A percentile compares a stretch with the other conserved stretches of the same genome.
These are phyloP conservation scores for Oophaga sylvatica DNA, from an alignment of 2,797 vertebrate species.

Conservation along the genomic window DNA sequence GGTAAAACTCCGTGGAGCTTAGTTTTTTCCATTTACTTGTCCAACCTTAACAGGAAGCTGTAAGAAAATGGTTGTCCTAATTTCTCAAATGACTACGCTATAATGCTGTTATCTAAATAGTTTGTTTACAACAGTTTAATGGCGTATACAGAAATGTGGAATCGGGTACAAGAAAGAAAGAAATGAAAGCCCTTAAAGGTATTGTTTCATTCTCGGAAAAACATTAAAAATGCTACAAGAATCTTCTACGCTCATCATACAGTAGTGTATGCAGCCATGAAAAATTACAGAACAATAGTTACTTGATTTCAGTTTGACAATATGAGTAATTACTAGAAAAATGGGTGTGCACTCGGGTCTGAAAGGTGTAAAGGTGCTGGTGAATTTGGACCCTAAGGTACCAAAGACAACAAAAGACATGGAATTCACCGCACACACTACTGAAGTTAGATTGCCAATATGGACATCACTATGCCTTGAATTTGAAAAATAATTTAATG, in stretches of 20 bases:
- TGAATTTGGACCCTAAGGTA: too few relatives aligned
- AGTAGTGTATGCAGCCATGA: background rate
- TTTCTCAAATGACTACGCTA: background rate
- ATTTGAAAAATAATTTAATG: background rate
- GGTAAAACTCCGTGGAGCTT: conserved; percentile 24
- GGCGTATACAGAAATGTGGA: background rate
- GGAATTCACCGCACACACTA: too few relatives aligned
- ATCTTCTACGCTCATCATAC: background rate
- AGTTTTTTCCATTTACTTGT: conserved; percentile 39
- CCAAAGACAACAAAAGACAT: too few relatives aligned
- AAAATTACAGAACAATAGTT: background rate
- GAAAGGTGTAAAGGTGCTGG: too few relatives aligned
- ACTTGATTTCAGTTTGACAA: background rate
- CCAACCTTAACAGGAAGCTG: conserved; percentile 20
- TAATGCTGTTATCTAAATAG: conserved; percentile 22
- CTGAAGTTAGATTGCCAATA: background rate
- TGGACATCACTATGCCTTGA: background rate
- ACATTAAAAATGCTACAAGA: background rate
- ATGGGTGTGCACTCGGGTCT: too few relatives aligned
- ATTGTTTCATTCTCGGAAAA: background rate
- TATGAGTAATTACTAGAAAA: too few relatives aligned
- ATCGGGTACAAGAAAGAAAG: background rate
- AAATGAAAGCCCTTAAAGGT: background rate
- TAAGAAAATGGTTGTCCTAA: conserved; percentile 20
- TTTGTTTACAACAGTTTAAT: conserved; percentile 12